Conservation (phyloP, 2,888 invertebrate species). For the Cryptocephalus primarius region DNA sequence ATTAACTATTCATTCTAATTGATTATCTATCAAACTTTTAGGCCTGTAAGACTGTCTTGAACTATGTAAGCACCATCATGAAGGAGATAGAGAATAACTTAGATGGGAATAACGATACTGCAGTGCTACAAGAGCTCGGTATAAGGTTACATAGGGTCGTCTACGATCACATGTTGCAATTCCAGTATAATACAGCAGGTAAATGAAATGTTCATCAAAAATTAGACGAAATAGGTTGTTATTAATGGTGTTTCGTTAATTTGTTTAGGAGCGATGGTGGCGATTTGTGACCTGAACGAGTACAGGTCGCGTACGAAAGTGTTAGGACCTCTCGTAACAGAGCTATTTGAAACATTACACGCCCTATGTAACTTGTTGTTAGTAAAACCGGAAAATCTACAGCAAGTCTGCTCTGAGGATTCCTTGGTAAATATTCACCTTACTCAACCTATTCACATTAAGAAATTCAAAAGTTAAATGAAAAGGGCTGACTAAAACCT, state of each 20-base stretch:
- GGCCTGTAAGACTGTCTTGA: slow-evolving; percentile 78
- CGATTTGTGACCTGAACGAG: slow-evolving; percentile 96
- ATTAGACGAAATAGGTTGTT: too few species aligned
- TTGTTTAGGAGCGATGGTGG: slow-evolving; percentile 84
- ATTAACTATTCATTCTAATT: not conserved
- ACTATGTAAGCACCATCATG: slow-evolving; percentile 67
- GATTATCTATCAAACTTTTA: slow-evolving; percentile 25
- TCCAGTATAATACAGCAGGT: slow-evolving; percentile 90
- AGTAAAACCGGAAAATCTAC: slow-evolving; percentile 91
- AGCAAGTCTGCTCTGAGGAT: slow-evolving; percentile 90
- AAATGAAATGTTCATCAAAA: slow-evolving; percentile 7
- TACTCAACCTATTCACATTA: not conserved
- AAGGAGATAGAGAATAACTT: slow-evolving; percentile 68
- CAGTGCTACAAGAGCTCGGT: slow-evolving; percentile 80
- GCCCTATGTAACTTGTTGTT: slow-evolving; percentile 90
- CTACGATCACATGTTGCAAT: slow-evolving; percentile 88
- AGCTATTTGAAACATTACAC: slow-evolving; percentile 91
- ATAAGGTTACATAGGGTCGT: slow-evolving; percentile 86
- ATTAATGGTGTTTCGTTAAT: not conserved
- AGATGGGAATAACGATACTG: slow-evolving; percentile 86
- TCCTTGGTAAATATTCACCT: slow-evolving; percentile 57
- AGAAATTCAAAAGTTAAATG: too few species aligned
- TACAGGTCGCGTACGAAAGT: slow-evolving; percentile 82
- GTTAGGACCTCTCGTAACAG: slow-evolving; percentile 65
- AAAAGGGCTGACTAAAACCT: too few species aligned